Conservation (phyloP, 2,113 vertebrate species). For the Solea senegalensis region DNA sequence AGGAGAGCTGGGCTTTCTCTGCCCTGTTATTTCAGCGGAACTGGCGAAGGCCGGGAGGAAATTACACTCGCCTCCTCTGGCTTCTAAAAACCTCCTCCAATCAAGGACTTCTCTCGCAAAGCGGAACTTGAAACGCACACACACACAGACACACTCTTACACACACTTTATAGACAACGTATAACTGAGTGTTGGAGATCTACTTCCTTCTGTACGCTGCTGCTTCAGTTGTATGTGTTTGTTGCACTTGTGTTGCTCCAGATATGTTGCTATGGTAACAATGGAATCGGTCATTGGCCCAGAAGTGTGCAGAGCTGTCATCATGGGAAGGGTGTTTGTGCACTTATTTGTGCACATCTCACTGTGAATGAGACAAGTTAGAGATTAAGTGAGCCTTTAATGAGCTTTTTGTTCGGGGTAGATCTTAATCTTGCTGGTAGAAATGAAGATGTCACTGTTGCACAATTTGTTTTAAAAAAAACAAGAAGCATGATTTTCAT, state of each 20-base stretch:
- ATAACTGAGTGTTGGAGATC: constrained; percentile 15
- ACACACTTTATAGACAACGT: background rate
- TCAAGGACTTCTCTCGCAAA: constrained; percentile 75
- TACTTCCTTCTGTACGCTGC: background rate
- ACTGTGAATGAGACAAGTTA: constrained; percentile 78
- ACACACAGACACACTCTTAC: background rate
- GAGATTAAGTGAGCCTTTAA: constrained; percentile 72
- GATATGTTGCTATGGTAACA: constrained; percentile 86
- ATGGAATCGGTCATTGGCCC: constrained; percentile 75
- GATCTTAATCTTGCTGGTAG: constrained; percentile 5
- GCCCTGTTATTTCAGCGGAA: constrained; percentile 86
- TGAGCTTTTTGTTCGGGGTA: constrained; percentile 21
- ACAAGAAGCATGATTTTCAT: background rate
- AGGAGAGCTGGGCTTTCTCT: constrained; percentile 83
- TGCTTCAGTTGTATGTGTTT: constrained; percentile 37
- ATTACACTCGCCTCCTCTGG: constrained; percentile 85
- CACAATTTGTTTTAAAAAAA: background rate
- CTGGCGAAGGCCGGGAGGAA: constrained; percentile 85
- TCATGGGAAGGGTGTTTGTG: constrained; percentile 49
- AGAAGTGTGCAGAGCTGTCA: constrained; percentile 74
- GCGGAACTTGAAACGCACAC: constrained; percentile 50
- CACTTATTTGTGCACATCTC: constrained; percentile 71
- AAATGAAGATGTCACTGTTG: constrained; percentile 2
- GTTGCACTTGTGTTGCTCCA: constrained; percentile 38
- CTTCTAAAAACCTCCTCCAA: constrained; percentile 84